Conservation (phyloP, 2,797 vertebrate genomes). For the Mycteria americana region DNA sequence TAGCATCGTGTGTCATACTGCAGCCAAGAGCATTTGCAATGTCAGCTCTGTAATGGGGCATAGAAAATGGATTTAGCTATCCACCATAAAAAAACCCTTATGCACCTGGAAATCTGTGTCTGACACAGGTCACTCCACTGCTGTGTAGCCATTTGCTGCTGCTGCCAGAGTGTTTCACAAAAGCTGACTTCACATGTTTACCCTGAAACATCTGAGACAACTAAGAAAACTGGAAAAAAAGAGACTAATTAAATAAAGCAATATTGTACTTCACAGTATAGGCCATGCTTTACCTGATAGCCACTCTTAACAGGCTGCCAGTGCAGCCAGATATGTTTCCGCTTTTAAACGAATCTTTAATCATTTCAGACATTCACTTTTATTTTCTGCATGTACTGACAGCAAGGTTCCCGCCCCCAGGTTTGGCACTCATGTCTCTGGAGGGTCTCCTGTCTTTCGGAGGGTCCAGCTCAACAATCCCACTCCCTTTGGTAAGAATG, state of each 20-base stretch:
- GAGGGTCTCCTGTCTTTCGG: conserved; percentile 82
- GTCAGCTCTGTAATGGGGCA: neutral
- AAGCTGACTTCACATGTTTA: neutral
- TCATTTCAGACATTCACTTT: neutral
- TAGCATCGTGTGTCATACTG: no score
- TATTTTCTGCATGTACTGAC: neutral
- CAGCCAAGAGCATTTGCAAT: neutral
- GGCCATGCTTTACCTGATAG: neutral
- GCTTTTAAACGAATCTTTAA: neutral
- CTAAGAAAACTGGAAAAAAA: neutral
- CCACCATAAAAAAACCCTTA: neutral
- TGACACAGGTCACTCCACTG: neutral
- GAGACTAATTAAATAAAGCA: neutral
- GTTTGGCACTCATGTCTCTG: conserved; percentile 88
- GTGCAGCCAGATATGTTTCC: neutral
- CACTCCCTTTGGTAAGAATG: conserved; percentile 83
- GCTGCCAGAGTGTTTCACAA: neutral
- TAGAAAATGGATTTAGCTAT: neutral
- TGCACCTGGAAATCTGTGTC: neutral
- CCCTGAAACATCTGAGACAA: neutral
- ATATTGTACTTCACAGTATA: neutral
- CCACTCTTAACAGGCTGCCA: neutral
- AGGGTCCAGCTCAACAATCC: conserved; percentile 86
- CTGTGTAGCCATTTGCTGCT: neutral
- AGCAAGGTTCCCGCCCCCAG: conserved; percentile 62